Percentiles rank a stretch among this genome's conserved stretches.
These are phyloP conservation scores for Xanthostigma xanthostigma DNA, from an alignment of 2,888 invertebrate genomes.

Conservation along the genomic window DNA sequence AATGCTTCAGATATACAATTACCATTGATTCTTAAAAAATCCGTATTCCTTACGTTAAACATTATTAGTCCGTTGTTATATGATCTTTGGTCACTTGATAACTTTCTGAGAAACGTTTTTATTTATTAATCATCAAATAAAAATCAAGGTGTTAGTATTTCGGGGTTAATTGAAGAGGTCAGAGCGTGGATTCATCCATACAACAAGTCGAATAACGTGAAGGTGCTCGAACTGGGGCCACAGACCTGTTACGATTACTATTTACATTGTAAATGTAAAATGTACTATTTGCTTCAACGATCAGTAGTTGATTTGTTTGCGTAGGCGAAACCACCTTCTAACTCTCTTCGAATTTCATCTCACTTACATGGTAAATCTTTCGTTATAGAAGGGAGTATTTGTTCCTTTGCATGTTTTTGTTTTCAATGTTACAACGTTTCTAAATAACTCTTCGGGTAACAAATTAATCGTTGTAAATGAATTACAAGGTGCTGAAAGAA, in stretches of 20 bases:
- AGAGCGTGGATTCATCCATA: conserved; percentile 2
- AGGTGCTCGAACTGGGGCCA: no score
- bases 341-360: no score
- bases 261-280: no score
- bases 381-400: conserved; percentile 86
- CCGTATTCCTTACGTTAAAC: conserved; percentile 91
- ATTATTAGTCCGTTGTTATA: conserved; percentile 57
- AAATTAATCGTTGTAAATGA: conserved; percentile 81
- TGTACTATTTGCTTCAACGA: no score
- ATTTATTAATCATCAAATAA: no score
- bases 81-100: conserved; percentile 57
- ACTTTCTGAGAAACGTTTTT: conserved; percentile 34
- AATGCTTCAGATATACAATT: conserved; percentile 93
- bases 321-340: no score
- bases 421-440: conserved; percentile 57
- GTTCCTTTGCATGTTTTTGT: conserved; percentile 88
- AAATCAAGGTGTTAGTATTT: no score
- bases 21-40: conserved; percentile 78
- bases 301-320: no score
- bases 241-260: no score
- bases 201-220: not conserved
- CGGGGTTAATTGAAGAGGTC: no score
- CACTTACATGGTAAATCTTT: conserved; percentile 84
- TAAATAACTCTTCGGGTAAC: conserved; percentile 72
- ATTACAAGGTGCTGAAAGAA: conserved; percentile 63